Evolutionary conservation across 2,888 invertebrate species (phyloP), one percentile per base, ranked within the genome.

Genomic region (Meiosimyza decipiens): DNA sequence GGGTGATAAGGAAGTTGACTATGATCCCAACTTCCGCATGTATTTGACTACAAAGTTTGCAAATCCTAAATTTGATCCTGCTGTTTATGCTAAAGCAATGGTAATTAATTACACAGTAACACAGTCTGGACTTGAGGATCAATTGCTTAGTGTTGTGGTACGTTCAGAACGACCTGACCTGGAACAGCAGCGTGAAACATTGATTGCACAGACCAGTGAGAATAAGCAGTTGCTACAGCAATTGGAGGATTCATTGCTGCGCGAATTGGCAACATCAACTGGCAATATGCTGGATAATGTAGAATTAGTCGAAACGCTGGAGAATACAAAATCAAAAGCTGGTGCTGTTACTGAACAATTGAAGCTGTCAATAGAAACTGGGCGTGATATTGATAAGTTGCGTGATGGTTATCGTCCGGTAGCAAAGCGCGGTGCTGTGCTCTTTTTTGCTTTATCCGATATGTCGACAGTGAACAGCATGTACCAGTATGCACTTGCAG

Each of bases 41-140:
- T 97, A 97, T 84, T 89, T 97, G 72, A 96, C 95, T 60, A 96
- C 96, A 0, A 97, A 97, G 86, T 90, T 96, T 66, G 89, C 95
- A 9, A 97, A 97, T 89, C 97, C 97, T 0, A 90, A 91, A 82
- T 94, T 96, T 82, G 93, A 94, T 85, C 95, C 97, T 0, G 91
- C 95, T 7, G 91, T 95, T 0, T 97, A 94, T 83, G 93, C 96
- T 0, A 95, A 93, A 83, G 94, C 95, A 0, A 91, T 94, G 77
- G 95, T 97, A 62, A 96, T 97, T 77, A 97, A 97, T 87, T 97
- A 95, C 80, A 95, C 94, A 13, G 95, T 97, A 50, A 97, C 97
- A 0, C 89, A 93, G 50, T 91, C 92, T 80, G 95, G 96, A 60
- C 87, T 97, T 66, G 97, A 97, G 87, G 96, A 97, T 85, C 97